Conservation (phyloP, 2,113 vertebrate genomes). For the Synodontis membranacea region DNA sequence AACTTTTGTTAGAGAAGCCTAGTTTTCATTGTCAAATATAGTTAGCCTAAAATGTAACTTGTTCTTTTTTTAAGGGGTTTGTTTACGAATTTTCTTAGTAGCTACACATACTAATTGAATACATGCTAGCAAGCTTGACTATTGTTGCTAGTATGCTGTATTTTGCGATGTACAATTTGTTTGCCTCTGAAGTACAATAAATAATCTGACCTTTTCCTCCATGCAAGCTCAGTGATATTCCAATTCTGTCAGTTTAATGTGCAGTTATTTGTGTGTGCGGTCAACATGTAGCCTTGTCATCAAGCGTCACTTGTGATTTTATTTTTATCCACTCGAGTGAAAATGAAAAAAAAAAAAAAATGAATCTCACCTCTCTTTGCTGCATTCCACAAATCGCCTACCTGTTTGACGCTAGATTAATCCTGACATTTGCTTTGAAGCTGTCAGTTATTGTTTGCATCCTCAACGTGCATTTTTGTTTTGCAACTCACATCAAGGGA, state of each 20-base stretch:
- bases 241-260: neutral
- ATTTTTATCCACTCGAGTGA: neutral
- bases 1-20: too few relatives aligned
- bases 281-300: neutral
- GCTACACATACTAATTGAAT: neutral
- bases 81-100: neutral
- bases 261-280: neutral
- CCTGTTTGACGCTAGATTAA: neutral
- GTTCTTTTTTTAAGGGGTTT: neutral
- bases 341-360: neutral
- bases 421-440: neutral
- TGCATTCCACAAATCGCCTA: neutral
- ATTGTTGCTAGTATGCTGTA: neutral
- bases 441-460: conserved; percentile 6
- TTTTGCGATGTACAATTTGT: too few relatives aligned
- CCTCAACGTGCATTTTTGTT: neutral
- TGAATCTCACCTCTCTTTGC: neutral
- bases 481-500: neutral
- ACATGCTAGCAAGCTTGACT: neutral
- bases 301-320: neutral
- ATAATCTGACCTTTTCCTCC: neutral
- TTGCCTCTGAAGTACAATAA: neutral
- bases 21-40: too few relatives aligned
- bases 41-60: neutral
- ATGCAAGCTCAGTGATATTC: neutral